Evolutionary conservation across 2,888 invertebrate species (phyloP).

Genomic region (Linnaemya tessellans): DNA sequence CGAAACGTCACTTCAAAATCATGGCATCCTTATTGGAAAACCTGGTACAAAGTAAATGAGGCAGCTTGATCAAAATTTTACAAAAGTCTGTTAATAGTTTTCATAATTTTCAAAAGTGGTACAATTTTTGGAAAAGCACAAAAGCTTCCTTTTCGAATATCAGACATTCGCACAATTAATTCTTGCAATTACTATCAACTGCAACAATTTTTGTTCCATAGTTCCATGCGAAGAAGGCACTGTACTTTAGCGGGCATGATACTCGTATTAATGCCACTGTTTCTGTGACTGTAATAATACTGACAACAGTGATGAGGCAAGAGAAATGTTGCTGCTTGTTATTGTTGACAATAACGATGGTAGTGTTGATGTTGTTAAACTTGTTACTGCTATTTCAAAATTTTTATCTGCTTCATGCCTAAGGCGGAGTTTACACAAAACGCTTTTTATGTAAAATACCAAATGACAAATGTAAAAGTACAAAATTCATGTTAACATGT

Average conservation of each 20-base stretch:
- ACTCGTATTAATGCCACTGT: background rate
- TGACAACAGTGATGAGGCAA: slow-evolving; percentile 13
- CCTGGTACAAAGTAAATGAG: too few relatives aligned
- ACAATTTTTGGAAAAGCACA: too few relatives aligned
- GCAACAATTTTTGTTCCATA: background rate
- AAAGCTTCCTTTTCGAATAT: too few relatives aligned
- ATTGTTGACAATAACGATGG: slow-evolving; percentile 37
- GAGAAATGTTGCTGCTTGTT: slow-evolving; percentile 9
- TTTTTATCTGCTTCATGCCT: slow-evolving; percentile 7
- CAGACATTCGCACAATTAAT: background rate
- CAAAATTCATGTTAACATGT: slow-evolving; percentile 45
- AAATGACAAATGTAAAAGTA: slow-evolving; percentile 50
- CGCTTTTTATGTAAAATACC: slow-evolving; percentile 40
- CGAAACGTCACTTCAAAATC: too few relatives aligned
- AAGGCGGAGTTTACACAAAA: slow-evolving; percentile 34
- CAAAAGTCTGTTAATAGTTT: too few relatives aligned
- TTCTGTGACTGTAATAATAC: slow-evolving; percentile 3
- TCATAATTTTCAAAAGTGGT: too few relatives aligned
- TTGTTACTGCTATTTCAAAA: slow-evolving; percentile 30
- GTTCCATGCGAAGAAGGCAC: background rate
- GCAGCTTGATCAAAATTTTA: too few relatives aligned
- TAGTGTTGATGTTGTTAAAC: slow-evolving; percentile 58
- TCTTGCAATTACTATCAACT: background rate
- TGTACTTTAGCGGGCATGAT: background rate
- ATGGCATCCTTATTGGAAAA: too few relatives aligned